These are phyloP conservation scores for Gymnobelideus leadbeateri DNA, from an alignment of 2,113 vertebrate species.

Conservation along the genomic window DNA sequence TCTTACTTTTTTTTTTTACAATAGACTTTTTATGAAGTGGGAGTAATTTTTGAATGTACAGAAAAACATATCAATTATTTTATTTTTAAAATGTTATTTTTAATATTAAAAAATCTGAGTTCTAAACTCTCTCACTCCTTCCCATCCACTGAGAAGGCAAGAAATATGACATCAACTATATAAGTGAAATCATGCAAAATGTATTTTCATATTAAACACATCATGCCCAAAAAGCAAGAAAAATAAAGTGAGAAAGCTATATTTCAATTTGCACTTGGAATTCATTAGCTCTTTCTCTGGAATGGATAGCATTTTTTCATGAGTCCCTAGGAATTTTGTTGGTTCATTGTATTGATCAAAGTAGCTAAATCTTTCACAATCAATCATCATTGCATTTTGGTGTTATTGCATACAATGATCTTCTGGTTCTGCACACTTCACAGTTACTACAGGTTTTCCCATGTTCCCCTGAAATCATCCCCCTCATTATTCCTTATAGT, in stretches of 20 bases:
- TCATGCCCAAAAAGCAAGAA: accelerated
- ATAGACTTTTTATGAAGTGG: neutral
- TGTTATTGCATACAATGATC: neutral
- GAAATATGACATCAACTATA: neutral
- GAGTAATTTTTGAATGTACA: neutral
- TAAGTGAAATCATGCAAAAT: neutral
- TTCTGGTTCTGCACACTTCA: neutral
- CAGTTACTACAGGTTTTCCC: neutral
- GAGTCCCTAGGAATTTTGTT: neutral
- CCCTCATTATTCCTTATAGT: neutral
- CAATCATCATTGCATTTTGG: neutral
- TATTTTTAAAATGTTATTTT: neutral
- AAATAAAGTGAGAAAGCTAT: neutral
- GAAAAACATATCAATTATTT: neutral
- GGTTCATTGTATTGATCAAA: neutral
- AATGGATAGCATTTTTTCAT: neutral
- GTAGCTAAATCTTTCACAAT: neutral
- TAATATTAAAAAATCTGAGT: neutral
- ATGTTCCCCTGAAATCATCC: neutral
- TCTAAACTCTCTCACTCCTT: neutral
- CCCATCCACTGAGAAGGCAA: neutral
- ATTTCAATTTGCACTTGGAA: neutral
- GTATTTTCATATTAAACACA: neutral
- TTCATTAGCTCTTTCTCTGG: neutral
- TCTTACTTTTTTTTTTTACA: neutral